These are phyloP conservation scores for Gymnorhina tibicen DNA, from an alignment of 2,113 vertebrate genomes.

Conservation along the genomic window DNA sequence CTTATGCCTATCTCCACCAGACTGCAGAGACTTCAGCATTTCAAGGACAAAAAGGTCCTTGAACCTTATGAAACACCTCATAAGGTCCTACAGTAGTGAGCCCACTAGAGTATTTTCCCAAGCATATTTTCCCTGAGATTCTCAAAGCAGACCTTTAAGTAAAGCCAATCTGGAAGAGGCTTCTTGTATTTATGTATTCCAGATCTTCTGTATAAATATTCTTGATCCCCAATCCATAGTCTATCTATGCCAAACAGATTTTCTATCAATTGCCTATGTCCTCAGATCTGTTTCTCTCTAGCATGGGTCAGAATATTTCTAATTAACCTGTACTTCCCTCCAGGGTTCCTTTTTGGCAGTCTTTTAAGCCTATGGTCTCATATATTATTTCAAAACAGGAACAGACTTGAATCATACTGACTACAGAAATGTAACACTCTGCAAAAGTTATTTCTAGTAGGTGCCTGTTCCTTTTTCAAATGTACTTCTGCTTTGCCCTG, in stretches of 20 bases:
- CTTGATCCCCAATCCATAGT: not conserved
- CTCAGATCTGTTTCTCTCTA: not conserved
- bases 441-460: not conserved
- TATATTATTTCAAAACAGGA: not conserved
- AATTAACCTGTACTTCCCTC: not conserved
- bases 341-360: not conserved
- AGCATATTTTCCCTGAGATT: not conserved
- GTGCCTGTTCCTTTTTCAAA: not conserved
- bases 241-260: not conserved
- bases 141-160: not conserved
- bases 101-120: not conserved
- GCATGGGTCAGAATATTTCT: not conserved
- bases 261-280: not conserved
- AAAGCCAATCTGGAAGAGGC: not conserved
- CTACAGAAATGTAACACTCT: not conserved
- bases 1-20: not conserved
- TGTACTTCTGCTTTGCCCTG: not conserved
- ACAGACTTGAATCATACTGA: not conserved
- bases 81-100: not conserved
- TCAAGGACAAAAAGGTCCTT: not conserved
- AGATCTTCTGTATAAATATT: not conserved
- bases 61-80: no score
- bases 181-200: not conserved
- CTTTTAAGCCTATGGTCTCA: not conserved
- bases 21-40: not conserved